Evolutionary conservation across 2,888 invertebrate genomes (phyloP).

Genomic region (Kuschelorhynchus macadamiae): DNA sequence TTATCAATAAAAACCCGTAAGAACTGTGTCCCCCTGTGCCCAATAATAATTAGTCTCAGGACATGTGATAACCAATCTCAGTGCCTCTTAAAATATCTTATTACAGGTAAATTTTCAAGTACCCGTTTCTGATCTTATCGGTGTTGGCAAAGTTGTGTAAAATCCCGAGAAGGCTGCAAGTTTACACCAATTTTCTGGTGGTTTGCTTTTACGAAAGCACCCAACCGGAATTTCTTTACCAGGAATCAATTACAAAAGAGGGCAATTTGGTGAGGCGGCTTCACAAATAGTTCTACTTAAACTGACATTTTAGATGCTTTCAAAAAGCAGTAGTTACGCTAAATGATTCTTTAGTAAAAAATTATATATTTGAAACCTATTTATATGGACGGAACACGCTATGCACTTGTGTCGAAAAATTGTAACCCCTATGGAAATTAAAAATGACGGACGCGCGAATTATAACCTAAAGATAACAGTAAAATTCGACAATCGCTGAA

Average conservation of each 20-base stretch:
- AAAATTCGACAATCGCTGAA: too few species aligned
- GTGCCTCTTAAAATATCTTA: conserved; percentile 36
- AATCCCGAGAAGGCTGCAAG: conserved; percentile 57
- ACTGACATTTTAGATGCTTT: conserved; percentile 34
- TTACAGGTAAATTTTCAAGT: conserved; percentile 39
- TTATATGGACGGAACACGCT: too few species aligned
- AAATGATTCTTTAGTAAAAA: conserved; percentile 10
- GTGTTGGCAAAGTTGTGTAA: conserved; percentile 58
- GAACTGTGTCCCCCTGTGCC: too few species aligned
- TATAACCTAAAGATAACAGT: too few species aligned
- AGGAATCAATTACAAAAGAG: conserved; percentile 51
- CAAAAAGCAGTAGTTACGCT: conserved; percentile 14
- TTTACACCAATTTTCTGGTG: conserved; percentile 63
- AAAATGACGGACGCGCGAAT: too few species aligned
- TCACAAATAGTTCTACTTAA: conserved; percentile 47
- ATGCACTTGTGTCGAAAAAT: not conserved
- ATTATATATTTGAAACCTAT: not conserved
- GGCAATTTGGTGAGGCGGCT: conserved; percentile 59
- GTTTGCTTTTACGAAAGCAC: conserved; percentile 56
- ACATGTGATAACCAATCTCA: conserved; percentile 12
- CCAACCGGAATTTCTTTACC: conserved; percentile 53
- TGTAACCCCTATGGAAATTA: too few species aligned
- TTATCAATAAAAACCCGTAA: too few species aligned
- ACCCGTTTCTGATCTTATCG: conserved; percentile 57
- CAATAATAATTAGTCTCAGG: too few species aligned